Evolutionary conservation across 2,888 invertebrate species (phyloP), one percentile per base, ranked within the genome.

Genomic region (Isoperla grammatica): DNA sequence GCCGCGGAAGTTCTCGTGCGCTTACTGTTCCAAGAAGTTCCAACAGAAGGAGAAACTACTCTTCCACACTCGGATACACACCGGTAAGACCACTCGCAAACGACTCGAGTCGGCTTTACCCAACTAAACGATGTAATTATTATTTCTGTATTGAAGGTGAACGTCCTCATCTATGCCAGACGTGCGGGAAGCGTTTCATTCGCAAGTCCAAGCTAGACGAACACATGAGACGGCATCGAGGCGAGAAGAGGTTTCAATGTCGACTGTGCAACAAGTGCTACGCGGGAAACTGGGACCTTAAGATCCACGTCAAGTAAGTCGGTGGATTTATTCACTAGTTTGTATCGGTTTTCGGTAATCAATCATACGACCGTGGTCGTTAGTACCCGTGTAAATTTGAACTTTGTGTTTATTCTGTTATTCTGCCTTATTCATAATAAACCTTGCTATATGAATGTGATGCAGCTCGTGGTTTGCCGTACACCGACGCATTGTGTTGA

Each of bases 101-200:
- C n/a, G n/a, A n/a, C n/a, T n/a, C n/a, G n/a, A n/a, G n/a, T n/a
- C 6, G 22, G 17, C 13, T n/a, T 55, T n/a, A 20, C 12, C 39
- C 11, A 39, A 11, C 39, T 39, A 11, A n/a, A n/a, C n/a, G n/a
- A n/a, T n/a, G n/a, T n/a, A n/a, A n/a, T 4, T 29, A 8, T 29
- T 29, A 6, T 29, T 8, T 6, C 15, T 8, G 11, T 22, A 2
- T 57, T 50, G 11, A 42, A 65, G 65, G 66, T 29, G 66, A 66
- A 54, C 59, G 65, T 8, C 66, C 66, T n/a, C 63, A 61, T 60
- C 42, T 61, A 3, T 66, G 66, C 29, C 62, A 57, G 46, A 61
- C 61, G 9, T 66, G 66, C 61, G 64, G 64, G 5, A 66, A 66
- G 57, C 56, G 64, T 2, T 66, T 66, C 53, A 65, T 66, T 40